Percentiles rank a stretch among this genome's conserved stretches.
Conservation (phyloP, 2,888 invertebrate genomes). For the Drosophila hawaiiensis region DNA sequence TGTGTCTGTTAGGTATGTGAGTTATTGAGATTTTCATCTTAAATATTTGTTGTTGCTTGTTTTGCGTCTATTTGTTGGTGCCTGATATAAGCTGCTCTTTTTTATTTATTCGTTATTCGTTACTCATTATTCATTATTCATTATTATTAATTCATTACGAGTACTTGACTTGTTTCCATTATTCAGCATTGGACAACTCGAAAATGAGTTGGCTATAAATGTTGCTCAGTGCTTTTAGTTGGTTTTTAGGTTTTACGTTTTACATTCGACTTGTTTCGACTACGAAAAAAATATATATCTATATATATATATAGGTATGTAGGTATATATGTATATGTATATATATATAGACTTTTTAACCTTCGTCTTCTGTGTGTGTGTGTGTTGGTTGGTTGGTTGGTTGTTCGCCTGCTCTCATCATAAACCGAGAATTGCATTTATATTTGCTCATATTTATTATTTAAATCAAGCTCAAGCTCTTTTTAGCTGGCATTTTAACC, state of each 20-base stretch:
- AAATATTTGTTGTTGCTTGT: slow-evolving; percentile 62
- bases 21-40: slow-evolving; percentile 50
- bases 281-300: slow-evolving; percentile 49
- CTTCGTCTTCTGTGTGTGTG: slow-evolving; percentile 39
- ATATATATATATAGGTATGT: slow-evolving; percentile 25
- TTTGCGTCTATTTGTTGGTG: slow-evolving; percentile 55
- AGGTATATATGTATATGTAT: slow-evolving; percentile 26
- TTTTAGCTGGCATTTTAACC: slow-evolving; percentile 33
- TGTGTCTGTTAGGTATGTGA: slow-evolving; percentile 35
- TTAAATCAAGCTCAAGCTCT: slow-evolving; percentile 58
- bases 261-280: slow-evolving; percentile 48
- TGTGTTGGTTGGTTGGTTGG: slow-evolving; percentile 15
- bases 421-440: slow-evolving; percentile 24
- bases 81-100: slow-evolving; percentile 69
- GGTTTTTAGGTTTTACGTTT: slow-evolving; percentile 41
- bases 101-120: slow-evolving; percentile 37
- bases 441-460: slow-evolving; percentile 9
- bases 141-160: slow-evolving; percentile 37
- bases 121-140: slow-evolving; percentile 38
- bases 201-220: slow-evolving; percentile 69
- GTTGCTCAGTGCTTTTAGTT: slow-evolving; percentile 66
- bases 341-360: slow-evolving; percentile 51
- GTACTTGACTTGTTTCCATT: slow-evolving; percentile 56
- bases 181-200: slow-evolving; percentile 73
- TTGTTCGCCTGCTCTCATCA: slow-evolving; percentile 15